phyloP scores from a whole-genome alignment of 2,113 vertebrate species.

The Piaya cayana region DNA sequence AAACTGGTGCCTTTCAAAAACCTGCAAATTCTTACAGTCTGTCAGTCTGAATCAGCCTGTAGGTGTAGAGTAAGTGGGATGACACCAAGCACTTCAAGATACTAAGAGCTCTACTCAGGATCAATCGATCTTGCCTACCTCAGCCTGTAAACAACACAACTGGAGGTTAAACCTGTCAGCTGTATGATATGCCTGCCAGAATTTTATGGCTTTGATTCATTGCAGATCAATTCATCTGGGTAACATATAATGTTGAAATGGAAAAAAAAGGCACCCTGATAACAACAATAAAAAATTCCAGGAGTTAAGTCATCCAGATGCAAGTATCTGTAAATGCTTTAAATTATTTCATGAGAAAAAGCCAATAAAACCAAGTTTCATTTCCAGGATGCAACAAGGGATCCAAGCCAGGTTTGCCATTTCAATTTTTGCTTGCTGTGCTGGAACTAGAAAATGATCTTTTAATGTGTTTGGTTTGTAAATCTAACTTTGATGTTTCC shows the following conservation, averaged over 20 bases:
- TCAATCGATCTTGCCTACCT: not conserved
- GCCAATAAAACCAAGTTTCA: conserved; percentile 25
- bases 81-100: not conserved
- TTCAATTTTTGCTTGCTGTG: conserved; percentile 31
- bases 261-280: not conserved
- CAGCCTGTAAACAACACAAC: not conserved
- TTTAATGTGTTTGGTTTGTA: conserved; percentile 32
- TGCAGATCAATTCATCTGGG: not conserved
- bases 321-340: not conserved
- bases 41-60: not conserved
- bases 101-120: not conserved
- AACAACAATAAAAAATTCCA: not conserved
- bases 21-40: not conserved
- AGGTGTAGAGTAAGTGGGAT: not conserved
- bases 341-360: not conserved
- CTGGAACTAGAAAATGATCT: not conserved
- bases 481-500: conserved; percentile 39
- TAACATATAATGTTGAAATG: not conserved
- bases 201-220: not conserved
- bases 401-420: not conserved
- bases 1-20: not conserved
- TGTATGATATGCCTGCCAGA: not conserved
- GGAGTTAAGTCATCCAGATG: not conserved
- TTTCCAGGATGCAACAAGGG: conserved; percentile 14
- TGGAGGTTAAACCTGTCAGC: not conserved